A percentile compares a stretch with the other conserved stretches of the same genome.
phyloP scores from a whole-genome alignment of 2,888 invertebrate genomes.

The Loripinus fragilis region DNA sequence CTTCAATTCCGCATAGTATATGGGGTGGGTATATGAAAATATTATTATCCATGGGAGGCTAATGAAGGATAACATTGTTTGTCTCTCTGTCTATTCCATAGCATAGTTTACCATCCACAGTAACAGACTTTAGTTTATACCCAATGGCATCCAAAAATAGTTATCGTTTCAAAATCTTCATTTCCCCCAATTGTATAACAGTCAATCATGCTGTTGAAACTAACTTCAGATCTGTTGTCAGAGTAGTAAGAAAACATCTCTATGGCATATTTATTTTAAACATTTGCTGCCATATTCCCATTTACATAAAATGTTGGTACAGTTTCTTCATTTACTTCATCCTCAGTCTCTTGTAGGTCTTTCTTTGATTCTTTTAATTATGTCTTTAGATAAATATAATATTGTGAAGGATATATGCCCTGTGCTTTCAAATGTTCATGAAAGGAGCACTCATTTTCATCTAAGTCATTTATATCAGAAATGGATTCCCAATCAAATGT shows the following conservation, averaged over 20 bases:
- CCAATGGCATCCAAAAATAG: slow-evolving; percentile 10
- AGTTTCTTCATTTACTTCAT: background rate
- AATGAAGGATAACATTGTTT: background rate
- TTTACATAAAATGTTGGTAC: background rate
- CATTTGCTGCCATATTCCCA: background rate
- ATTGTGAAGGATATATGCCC: slow-evolving; percentile 16
- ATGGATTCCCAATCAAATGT: background rate
- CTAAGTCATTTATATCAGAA: slow-evolving; percentile 12
- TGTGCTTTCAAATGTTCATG: slow-evolving; percentile 18
- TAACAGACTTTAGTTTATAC: background rate
- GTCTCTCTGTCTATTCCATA: slow-evolving; percentile 5
- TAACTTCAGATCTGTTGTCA: background rate
- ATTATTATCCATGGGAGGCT: background rate
- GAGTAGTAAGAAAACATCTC: background rate
- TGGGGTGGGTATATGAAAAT: slow-evolving; percentile 4
- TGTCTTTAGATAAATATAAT: slow-evolving; percentile 14
- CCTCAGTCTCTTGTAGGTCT: background rate
- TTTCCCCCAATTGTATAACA: background rate
- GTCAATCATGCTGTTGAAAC: slow-evolving; percentile 2
- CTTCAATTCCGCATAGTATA: slow-evolving; percentile 10
- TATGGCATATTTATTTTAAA: background rate
- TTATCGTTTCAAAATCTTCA: slow-evolving; percentile 1
- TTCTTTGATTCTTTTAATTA: background rate
- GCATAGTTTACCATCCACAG: background rate
- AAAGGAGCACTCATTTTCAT: slow-evolving; percentile 26